Percentiles rank a stretch among this genome's conserved stretches.
These are phyloP conservation scores for Temnothorax longispinosus DNA, from an alignment of 1,140 invertebrate species.

Conservation along the genomic window DNA sequence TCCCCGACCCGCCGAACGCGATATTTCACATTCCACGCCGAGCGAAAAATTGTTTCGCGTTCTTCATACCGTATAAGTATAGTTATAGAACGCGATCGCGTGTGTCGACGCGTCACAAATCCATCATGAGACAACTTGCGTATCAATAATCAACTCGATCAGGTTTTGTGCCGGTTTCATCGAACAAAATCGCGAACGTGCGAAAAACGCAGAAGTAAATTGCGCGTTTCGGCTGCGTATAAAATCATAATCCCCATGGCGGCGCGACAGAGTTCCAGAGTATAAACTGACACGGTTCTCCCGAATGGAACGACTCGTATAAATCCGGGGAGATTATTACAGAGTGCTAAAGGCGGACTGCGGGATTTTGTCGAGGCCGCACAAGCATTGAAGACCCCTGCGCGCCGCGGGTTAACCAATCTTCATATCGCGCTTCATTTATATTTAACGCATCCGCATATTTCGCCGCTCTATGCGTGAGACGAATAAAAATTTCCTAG, in stretches of 20 bases:
- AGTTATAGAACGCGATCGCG: neutral
- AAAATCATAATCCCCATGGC: constrained; percentile 65
- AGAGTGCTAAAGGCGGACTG: constrained; percentile 30
- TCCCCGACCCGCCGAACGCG: neutral
- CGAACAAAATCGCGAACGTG: neutral
- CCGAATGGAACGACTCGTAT: constrained; percentile 65
- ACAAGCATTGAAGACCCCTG: constrained; percentile 69
- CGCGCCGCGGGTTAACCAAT: constrained; percentile 43
- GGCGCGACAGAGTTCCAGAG: constrained; percentile 59
- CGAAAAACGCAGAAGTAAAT: constrained; percentile 8
- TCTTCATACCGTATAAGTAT: neutral
- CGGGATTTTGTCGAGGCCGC: constrained; percentile 50
- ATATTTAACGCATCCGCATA: constrained; percentile 52
- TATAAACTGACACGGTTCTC: constrained; percentile 71
- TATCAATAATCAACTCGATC: constrained; percentile 42
- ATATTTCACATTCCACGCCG: neutral
- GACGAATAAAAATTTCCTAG: constrained; percentile 38
- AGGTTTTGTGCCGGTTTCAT: neutral
- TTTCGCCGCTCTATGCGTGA: constrained; percentile 32
- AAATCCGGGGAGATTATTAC: constrained; percentile 77
- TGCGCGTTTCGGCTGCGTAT: neutral
- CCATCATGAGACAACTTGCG: neutral
- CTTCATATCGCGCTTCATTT: constrained; percentile 55
- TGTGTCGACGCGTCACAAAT: neutral
- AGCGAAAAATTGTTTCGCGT: neutral